Percentiles rank a stretch among this genome's conserved stretches.
These are phyloP conservation scores for Acleris sparsana DNA, from an alignment of 2,888 invertebrate species.

Conservation along the genomic window DNA sequence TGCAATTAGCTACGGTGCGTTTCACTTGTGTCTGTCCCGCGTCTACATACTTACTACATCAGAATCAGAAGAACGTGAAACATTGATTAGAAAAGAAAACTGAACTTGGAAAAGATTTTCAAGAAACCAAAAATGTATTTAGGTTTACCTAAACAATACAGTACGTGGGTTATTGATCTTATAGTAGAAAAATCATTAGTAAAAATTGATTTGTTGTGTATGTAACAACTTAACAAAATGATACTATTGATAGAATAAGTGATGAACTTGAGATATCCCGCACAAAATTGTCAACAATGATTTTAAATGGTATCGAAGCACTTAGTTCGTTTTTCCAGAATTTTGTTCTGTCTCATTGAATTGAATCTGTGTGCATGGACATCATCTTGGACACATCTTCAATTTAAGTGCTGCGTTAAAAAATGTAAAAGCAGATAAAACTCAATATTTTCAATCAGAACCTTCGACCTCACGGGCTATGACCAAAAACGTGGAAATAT, in stretches of 20 bases:
- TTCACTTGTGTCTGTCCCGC: too few species aligned
- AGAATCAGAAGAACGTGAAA: conserved; percentile 1
- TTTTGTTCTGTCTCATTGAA: background rate
- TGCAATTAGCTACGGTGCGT: too few species aligned
- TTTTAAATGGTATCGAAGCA: background rate
- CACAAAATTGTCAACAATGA: conserved; percentile 5
- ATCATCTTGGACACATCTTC: background rate
- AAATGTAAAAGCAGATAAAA: background rate
- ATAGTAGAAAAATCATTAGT: conserved; percentile 3
- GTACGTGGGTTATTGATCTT: background rate
- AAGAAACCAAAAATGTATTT: conserved; percentile 10
- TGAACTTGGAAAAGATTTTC: background rate
- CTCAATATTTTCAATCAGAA: conserved; percentile 3
- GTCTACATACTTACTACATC: too few species aligned
- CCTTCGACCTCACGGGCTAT: background rate
- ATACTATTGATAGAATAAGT: conserved; percentile 6
- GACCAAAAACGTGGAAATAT: conserved; percentile 3
- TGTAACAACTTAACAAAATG: conserved; percentile 7
- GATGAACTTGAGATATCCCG: conserved; percentile 1
- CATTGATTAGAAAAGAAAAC: background rate
- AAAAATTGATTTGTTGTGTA: background rate
- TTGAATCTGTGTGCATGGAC: too few species aligned
- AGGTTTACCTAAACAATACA: conserved; percentile 4
- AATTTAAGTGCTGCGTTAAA: background rate
- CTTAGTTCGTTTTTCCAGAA: conserved; percentile 7